These are phyloP conservation scores for Salmo trutta DNA, from an alignment of 2,797 vertebrate genomes.

Conservation along the genomic window DNA sequence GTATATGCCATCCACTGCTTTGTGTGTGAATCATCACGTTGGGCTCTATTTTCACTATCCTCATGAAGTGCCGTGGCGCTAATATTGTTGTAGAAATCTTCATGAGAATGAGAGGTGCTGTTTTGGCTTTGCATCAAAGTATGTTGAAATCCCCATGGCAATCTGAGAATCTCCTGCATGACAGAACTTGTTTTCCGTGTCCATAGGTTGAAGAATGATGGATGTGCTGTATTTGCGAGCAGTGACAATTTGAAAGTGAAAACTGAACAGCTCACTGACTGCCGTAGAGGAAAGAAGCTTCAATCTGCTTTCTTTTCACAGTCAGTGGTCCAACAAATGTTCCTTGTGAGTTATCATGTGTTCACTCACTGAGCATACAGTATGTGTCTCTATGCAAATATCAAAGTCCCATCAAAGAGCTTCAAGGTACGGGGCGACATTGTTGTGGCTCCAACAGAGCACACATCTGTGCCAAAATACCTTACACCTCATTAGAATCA, in stretches of 20 bases:
- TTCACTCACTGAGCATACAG: background rate
- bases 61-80: too few relatives aligned
- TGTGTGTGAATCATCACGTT: too few relatives aligned
- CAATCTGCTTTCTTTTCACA: constrained; percentile 5
- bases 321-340: constrained; percentile 17
- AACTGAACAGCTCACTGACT: constrained; percentile 1
- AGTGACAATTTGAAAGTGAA: constrained; percentile 1
- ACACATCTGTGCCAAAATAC: background rate
- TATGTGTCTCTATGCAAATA: constrained; percentile 4
- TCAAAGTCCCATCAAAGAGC: constrained; percentile 3
- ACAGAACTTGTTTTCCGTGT: constrained; percentile 22
- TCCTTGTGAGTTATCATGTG: constrained; percentile 11
- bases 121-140: background rate
- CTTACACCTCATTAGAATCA: background rate
- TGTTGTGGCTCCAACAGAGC: background rate
- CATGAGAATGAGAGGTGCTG: background rate
- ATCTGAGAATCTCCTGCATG: background rate
- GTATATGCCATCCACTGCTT: too few relatives aligned
- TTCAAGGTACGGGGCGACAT: background rate
- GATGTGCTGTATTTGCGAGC: background rate
- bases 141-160: background rate
- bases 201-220: background rate
- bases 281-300: constrained; percentile 6
- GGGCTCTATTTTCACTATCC: too few relatives aligned
- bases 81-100: too few relatives aligned